A percentile compares a stretch with the other conserved stretches of the same genome.
Evolutionary conservation across 2,797 vertebrate genomes (phyloP).

Genomic region (Muscicapa comitata): DNA sequence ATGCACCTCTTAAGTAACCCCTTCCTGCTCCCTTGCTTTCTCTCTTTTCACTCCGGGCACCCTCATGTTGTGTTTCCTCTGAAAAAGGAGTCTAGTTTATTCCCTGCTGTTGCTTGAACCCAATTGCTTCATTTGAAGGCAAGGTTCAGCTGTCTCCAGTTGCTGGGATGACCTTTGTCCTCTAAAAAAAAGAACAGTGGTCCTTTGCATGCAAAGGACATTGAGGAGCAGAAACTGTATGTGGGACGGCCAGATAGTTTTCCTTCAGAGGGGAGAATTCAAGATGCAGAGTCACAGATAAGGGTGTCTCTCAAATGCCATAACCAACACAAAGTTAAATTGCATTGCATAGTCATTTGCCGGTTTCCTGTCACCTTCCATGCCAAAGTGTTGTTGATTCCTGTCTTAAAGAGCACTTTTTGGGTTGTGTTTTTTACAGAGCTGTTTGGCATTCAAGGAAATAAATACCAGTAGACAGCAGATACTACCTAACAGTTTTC

Average conservation of each 20-base stretch:
- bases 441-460: neutral
- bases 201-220: neutral
- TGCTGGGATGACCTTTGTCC: neutral
- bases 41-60: neutral
- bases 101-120: neutral
- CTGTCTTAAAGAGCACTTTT: neutral
- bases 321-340: neutral
- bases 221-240: neutral
- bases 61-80: neutral
- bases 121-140: rapidly evolving
- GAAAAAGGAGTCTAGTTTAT: neutral
- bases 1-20: neutral
- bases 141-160: neutral
- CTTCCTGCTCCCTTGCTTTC: neutral
- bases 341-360: rapidly evolving
- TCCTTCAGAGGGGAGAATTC: neutral
- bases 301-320: neutral
- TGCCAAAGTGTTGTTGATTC: neutral
- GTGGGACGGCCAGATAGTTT: neutral
- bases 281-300: neutral
- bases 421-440: neutral
- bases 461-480: neutral
- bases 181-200: neutral
- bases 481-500: neutral
- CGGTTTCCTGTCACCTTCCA: neutral